These are phyloP conservation scores for Otolemur garnettii DNA, from an alignment of 2,113 vertebrate genomes.

Conservation along the genomic window DNA sequence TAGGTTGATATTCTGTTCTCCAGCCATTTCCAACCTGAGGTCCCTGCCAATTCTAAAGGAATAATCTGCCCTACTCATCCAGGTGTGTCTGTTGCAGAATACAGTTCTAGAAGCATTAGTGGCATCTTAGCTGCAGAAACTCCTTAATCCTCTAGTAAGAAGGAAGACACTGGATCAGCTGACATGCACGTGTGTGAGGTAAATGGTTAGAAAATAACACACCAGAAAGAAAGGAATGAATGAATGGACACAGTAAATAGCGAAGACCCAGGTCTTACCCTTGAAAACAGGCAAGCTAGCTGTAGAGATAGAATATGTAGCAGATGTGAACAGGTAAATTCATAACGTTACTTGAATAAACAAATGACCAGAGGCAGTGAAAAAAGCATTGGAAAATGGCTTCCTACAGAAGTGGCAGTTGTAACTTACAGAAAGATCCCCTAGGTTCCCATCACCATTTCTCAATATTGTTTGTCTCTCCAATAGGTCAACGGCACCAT, in stretches of 20 bases:
- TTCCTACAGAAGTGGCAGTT: neutral
- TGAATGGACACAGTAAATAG: neutral
- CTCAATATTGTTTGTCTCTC: constrained; percentile 22
- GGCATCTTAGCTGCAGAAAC: neutral
- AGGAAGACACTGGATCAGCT: neutral
- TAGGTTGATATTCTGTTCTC: neutral
- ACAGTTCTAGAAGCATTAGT: neutral
- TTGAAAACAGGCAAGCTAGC: neutral
- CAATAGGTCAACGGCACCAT: constrained; percentile 94
- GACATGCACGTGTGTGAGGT: neutral
- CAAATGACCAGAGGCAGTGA: neutral
- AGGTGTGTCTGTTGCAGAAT: neutral
- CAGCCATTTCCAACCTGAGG: neutral
- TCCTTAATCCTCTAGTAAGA: neutral
- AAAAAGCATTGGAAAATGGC: neutral
- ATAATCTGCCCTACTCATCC: neutral
- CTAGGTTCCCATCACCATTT: neutral
- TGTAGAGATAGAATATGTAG: neutral
- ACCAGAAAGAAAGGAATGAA: neutral
- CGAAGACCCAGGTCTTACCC: neutral
- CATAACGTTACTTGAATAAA: neutral
- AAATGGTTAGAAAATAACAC: neutral
- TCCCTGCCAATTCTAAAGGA: neutral
- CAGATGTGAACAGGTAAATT: neutral
- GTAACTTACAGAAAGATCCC: neutral